These are phyloP conservation scores for Eriosoma lanigerum DNA, from an alignment of 1,140 invertebrate genomes.

Conservation along the genomic window DNA sequence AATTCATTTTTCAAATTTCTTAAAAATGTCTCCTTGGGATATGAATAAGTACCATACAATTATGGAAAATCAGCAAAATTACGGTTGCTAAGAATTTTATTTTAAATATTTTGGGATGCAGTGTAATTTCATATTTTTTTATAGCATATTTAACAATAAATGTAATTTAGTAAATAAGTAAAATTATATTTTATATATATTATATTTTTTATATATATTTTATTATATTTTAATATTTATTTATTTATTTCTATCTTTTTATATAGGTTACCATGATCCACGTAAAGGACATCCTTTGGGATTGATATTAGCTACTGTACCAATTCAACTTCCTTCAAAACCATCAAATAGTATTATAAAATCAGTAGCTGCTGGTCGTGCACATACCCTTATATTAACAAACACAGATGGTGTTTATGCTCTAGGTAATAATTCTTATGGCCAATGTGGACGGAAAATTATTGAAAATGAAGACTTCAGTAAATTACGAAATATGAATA, in stretches of 20 bases:
- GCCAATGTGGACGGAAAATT: constrained; percentile 87
- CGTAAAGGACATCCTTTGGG: constrained; percentile 69
- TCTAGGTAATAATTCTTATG: constrained; percentile 90
- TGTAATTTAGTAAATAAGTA: too few relatives aligned
- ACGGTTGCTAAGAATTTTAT: too few relatives aligned
- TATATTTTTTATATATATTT: too few relatives aligned
- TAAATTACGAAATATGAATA: constrained; percentile 67
- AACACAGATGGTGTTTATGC: constrained; percentile 77
- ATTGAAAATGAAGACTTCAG: constrained; percentile 77
- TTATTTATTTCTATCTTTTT: constrained; percentile 17
- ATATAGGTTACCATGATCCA: constrained; percentile 64
- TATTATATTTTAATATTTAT: too few relatives aligned
- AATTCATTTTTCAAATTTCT: too few relatives aligned
- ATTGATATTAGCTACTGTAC: constrained; percentile 73
- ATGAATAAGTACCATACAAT: too few relatives aligned
- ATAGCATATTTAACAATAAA: too few relatives aligned
- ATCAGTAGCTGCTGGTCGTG: constrained; percentile 78
- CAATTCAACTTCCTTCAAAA: constrained; percentile 72
- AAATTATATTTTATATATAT: too few relatives aligned
- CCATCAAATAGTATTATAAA: constrained; percentile 60
- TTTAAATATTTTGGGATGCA: too few relatives aligned
- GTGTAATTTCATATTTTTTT: too few relatives aligned
- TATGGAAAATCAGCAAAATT: too few relatives aligned
- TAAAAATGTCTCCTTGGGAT: too few relatives aligned
- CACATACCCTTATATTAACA: constrained; percentile 81